Conservation (phyloP, 2,113 vertebrate genomes). For the Seriola dumerili region DNA sequence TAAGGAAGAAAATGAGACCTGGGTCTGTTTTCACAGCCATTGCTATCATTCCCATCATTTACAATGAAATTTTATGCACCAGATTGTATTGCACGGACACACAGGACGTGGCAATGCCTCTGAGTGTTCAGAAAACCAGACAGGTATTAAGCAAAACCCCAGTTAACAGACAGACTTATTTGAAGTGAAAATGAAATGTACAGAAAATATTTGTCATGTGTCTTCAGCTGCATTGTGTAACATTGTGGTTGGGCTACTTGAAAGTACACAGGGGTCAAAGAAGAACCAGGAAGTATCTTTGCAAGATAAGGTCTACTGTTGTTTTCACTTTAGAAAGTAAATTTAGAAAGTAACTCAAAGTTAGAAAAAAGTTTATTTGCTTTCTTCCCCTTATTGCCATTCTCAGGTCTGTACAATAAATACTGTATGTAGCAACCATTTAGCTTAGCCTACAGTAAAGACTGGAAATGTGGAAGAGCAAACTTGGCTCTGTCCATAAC, state of each 20-base stretch:
- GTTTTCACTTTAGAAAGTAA: slow-evolving; percentile 1
- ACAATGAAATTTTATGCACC: not conserved
- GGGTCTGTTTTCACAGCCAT: not conserved
- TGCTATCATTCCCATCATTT: not conserved
- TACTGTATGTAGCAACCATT: not conserved
- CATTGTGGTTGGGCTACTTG: not conserved
- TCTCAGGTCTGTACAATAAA: not conserved
- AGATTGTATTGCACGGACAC: not conserved
- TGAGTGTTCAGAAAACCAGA: not conserved
- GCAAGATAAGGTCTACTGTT: not conserved
- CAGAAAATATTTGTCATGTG: not conserved
- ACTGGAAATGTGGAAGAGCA: not conserved
- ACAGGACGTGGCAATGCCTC: not conserved
- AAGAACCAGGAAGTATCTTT: not conserved
- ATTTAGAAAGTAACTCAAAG: too few species aligned
- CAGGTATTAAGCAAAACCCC: not conserved
- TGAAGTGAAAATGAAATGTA: not conserved
- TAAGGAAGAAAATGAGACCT: slow-evolving; percentile 7
- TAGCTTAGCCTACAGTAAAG: slow-evolving; percentile 20
- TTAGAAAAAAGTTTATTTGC: not conserved
- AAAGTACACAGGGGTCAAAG: slow-evolving; percentile 1
- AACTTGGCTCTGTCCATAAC: not conserved
- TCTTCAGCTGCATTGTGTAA: not conserved
- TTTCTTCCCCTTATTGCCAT: not conserved
- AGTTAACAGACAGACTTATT: not conserved